Evolutionary conservation across 2,888 invertebrate genomes (phyloP).

Genomic region (Conistra vaccinii): DNA sequence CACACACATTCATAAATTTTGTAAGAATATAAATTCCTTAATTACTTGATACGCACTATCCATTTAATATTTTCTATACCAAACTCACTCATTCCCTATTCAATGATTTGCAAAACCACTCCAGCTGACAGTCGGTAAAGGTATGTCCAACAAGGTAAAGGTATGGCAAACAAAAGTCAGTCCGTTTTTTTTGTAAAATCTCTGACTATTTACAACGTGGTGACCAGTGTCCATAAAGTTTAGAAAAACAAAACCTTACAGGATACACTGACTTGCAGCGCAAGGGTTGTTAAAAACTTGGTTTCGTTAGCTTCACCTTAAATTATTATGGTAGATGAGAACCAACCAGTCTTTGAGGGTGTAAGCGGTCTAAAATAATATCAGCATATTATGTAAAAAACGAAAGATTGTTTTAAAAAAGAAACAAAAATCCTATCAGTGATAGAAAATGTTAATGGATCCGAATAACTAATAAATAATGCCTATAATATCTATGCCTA

Average conservation of each 20-base stretch:
- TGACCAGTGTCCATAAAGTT: slow-evolving; percentile 23
- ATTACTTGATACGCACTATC: neutral
- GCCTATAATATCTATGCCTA: neutral
- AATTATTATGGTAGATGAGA: neutral
- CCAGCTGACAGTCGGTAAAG: neutral
- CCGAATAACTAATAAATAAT: neutral
- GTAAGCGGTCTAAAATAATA: neutral
- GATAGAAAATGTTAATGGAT: neutral
- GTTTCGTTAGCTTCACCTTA: neutral
- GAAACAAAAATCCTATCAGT: neutral
- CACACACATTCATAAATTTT: neutral
- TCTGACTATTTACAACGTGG: neutral
- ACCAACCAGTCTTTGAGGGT: neutral
- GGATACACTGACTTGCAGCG: neutral
- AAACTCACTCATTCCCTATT: neutral
- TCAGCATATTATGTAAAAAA: neutral
- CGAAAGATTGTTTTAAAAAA: fast-evolving
- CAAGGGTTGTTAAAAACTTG: too few species aligned
- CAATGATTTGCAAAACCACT: neutral
- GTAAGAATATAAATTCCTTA: neutral
- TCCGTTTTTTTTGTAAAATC: slow-evolving; percentile 8
- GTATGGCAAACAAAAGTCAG: too few species aligned
- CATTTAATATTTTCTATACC: neutral
- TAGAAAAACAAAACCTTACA: slow-evolving; percentile 20
- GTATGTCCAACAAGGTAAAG: slow-evolving; percentile 10